A percentile compares a stretch with the other conserved stretches of the same genome.
Evolutionary conservation across 1,140 invertebrate genomes (phyloP).

Genomic region (Drosophila erecta): DNA sequence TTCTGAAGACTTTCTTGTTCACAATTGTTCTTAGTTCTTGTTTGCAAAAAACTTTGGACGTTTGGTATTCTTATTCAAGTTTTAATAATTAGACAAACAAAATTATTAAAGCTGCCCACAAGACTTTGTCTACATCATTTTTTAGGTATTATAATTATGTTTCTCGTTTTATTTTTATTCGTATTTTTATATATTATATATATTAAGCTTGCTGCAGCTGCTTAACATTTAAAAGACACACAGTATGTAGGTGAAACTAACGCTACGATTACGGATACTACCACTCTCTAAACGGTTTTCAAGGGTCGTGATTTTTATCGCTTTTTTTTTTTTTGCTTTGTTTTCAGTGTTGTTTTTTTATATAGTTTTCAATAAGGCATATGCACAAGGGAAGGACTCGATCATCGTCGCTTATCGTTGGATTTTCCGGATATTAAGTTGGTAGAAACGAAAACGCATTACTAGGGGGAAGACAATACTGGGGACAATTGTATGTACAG

Average conservation of each 20-base stretch:
- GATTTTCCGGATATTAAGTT: slow-evolving; percentile 34
- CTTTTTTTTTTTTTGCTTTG: not conserved
- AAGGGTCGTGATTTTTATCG: slow-evolving; percentile 1
- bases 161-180: slow-evolving; percentile 24
- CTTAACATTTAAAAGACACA: slow-evolving; percentile 77
- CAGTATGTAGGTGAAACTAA: slow-evolving; percentile 70
- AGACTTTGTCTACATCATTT: slow-evolving; percentile 66
- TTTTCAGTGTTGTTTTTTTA: not conserved
- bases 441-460: slow-evolving; percentile 23
- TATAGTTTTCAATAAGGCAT: slow-evolving; percentile 57
- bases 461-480: slow-evolving; percentile 58
- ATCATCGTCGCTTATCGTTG: slow-evolving; percentile 39
- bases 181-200: slow-evolving; percentile 20
- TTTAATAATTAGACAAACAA: slow-evolving; percentile 59
- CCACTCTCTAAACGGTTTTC: slow-evolving; percentile 24
- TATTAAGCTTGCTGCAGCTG: slow-evolving; percentile 53
- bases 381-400: slow-evolving; percentile 69
- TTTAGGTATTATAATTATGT: slow-evolving; percentile 21
- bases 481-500: slow-evolving; percentile 47
- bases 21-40: slow-evolving; percentile 76
- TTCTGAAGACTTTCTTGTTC: slow-evolving; percentile 78
- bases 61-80: slow-evolving; percentile 70
- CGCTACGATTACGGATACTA: slow-evolving; percentile 36
- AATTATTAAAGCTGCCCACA: slow-evolving; percentile 76
- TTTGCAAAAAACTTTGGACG: slow-evolving; percentile 73